These are phyloP conservation scores for Mellilla xanthometata DNA, from an alignment of 2,888 invertebrate species.

Conservation along the genomic window DNA sequence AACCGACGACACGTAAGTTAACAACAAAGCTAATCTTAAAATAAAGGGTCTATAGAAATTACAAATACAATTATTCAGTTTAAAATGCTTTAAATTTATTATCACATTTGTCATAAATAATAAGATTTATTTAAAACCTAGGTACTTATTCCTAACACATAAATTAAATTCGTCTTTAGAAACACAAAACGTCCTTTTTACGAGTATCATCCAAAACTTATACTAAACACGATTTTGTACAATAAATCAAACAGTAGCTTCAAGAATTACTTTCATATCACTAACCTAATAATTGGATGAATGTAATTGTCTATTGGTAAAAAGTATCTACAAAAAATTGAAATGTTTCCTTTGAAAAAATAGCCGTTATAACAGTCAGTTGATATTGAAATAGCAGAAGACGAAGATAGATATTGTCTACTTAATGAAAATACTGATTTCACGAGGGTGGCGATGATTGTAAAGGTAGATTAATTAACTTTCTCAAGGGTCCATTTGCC, in stretches of 20 bases:
- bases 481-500: conserved; percentile 77
- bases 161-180: conserved; percentile 69
- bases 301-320: conserved; percentile 29
- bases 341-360: conserved; percentile 53
- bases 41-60: background rate
- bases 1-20: too few relatives aligned
- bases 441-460: conserved; percentile 41
- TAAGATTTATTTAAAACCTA: conserved; percentile 64
- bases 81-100: conserved; percentile 64
- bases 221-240: conserved; percentile 48
- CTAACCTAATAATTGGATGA: conserved; percentile 21
- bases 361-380: conserved; percentile 45
- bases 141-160: conserved; percentile 64
- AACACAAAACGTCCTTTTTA: conserved; percentile 45
- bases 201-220: conserved; percentile 37
- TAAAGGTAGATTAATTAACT: conserved; percentile 42
- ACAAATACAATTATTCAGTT: conserved; percentile 8
- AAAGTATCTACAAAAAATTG: conserved; percentile 39
- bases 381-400: conserved; percentile 22
- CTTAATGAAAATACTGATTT: conserved; percentile 71
- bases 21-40: too few relatives aligned
- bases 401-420: conserved; percentile 42
- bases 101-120: conserved; percentile 80
- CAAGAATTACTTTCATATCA: conserved; percentile 33
- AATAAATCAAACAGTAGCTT: conserved; percentile 35